Evolutionary conservation across 2,113 vertebrate genomes (phyloP), one percentile per base, ranked within the genome.

Genomic region (Perca flavescens): DNA sequence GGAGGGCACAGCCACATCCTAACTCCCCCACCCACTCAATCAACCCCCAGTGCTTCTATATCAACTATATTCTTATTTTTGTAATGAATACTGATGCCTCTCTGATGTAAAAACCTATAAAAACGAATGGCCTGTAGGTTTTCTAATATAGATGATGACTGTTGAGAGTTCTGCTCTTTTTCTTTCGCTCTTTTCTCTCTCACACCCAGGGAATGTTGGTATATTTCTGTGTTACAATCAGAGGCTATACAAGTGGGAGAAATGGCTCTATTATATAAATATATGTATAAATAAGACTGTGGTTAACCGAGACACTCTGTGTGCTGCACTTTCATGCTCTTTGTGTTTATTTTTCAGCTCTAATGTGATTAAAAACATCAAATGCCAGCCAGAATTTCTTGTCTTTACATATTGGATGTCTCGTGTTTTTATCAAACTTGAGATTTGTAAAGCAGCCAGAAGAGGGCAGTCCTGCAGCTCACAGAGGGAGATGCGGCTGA

Each of bases 321-420:
- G 88, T 88, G 71, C 61, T 88, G 84, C 90, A 85, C 84, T 87
- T 74, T 91, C 85, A 79, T 89, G 83, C 86, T 91, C 83, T 91
- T 89, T 90, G 88, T 93, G 86, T 92, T 91, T 78, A 85, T 89
- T 94, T 94, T 92, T 93, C 79, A 85, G 74, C 92, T 94, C 92
- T 93, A 88, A 92, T 90, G 91, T 92, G 88, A 95, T 95, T 95
- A 94, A 95, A 95, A 87, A 69, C 65, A 91, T 90, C 78, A 83
- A 86, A 83, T 64, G 53, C 74, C 76, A 86, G 73, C 50, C 17
- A 34, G 28, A 34, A 19, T 89, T 49, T 67, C 61, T 82, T 31
- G 49, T 84, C 28, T 71, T 66, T 61, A 73, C 69, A 56, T 63
- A 62, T 70, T 61, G 8, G 12, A 69, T 22, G 13, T 72, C 1